These are phyloP conservation scores for Cromileptes altivelis DNA, from an alignment of 2,113 vertebrate species.

Conservation along the genomic window DNA sequence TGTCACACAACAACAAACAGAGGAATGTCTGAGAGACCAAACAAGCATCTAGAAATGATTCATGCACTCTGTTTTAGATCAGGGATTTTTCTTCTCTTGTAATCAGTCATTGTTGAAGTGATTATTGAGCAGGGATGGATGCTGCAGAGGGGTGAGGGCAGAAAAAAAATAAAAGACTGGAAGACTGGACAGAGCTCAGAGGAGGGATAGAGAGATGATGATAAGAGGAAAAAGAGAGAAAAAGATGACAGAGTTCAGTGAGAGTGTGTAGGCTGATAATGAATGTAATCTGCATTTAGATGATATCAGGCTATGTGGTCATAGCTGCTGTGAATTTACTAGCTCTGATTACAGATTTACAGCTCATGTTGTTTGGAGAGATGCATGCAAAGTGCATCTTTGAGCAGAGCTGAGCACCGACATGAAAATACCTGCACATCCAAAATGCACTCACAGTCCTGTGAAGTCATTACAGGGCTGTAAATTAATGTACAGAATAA, in stretches of 20 bases:
- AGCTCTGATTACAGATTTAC: slow-evolving; percentile 36
- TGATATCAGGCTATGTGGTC: slow-evolving; percentile 54
- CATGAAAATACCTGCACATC: not conserved
- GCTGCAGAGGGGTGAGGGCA: slow-evolving; percentile 10
- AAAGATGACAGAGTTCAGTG: slow-evolving; percentile 44
- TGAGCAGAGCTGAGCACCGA: not conserved
- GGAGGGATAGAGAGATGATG: slow-evolving; percentile 14
- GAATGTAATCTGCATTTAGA: slow-evolving; percentile 75
- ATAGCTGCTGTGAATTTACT: slow-evolving; percentile 54
- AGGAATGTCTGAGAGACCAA: slow-evolving; percentile 42
- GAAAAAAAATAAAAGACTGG: slow-evolving; percentile 15
- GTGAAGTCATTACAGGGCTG: not conserved
- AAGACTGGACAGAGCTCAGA: slow-evolving; percentile 46
- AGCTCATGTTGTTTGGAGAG: slow-evolving; percentile 14
- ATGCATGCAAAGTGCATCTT: slow-evolving; percentile 11
- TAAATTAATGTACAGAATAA: not conserved
- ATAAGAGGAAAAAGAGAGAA: slow-evolving; percentile 21
- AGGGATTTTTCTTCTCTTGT: slow-evolving; percentile 41
- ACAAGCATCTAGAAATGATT: slow-evolving; percentile 58
- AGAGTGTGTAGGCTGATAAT: slow-evolving; percentile 61
- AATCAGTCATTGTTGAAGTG: slow-evolving; percentile 53
- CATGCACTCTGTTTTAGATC: slow-evolving; percentile 49
- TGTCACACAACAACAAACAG: slow-evolving; percentile 47
- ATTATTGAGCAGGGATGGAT: slow-evolving; percentile 41
- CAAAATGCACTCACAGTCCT: not conserved